Conservation (phyloP, 1,140 invertebrate genomes). For the Sinella curviseta region DNA sequence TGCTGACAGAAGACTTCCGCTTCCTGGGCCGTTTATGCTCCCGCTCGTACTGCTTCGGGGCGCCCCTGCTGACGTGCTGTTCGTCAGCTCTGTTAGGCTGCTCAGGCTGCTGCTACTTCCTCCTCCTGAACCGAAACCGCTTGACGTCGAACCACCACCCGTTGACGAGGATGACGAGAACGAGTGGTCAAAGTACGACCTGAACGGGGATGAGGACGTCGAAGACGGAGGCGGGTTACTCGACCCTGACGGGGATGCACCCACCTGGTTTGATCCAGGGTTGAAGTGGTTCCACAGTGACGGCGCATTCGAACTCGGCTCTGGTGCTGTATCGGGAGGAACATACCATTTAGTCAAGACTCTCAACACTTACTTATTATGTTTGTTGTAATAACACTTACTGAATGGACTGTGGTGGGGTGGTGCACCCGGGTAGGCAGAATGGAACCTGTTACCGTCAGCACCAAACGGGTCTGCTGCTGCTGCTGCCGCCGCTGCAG, state of each 20-base stretch:
- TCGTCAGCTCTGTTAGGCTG: slow-evolving; percentile 24
- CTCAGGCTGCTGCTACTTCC: slow-evolving; percentile 5
- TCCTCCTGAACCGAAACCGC: background rate
- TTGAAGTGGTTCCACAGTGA: slow-evolving; percentile 26
- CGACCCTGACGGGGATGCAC: slow-evolving; percentile 27
- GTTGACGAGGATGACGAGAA: slow-evolving; percentile 32
- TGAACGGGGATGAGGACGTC: slow-evolving; percentile 42
- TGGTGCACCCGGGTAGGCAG: background rate
- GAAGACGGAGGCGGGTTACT: slow-evolving; percentile 17
- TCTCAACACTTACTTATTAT: background rate
- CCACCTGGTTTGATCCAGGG: background rate
- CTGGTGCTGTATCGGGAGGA: background rate
- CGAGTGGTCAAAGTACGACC: slow-evolving; percentile 55
- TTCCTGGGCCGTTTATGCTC: background rate
- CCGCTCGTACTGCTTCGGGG: background rate
- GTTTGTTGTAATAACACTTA: slow-evolving; percentile 22
- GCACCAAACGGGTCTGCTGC: slow-evolving; percentile 18
- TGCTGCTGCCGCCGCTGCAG: background rate
- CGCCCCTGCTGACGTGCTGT: background rate
- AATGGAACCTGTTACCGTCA: slow-evolving; percentile 37
- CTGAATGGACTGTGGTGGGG: slow-evolving; percentile 40
- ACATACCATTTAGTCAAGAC: background rate
- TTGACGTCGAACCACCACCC: slow-evolving; percentile 42
- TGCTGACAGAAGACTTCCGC: slow-evolving; percentile 13
- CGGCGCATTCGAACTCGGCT: background rate